These are phyloP conservation scores for Colinus virginianus DNA, from an alignment of 2,113 vertebrate species.

Conservation along the genomic window DNA sequence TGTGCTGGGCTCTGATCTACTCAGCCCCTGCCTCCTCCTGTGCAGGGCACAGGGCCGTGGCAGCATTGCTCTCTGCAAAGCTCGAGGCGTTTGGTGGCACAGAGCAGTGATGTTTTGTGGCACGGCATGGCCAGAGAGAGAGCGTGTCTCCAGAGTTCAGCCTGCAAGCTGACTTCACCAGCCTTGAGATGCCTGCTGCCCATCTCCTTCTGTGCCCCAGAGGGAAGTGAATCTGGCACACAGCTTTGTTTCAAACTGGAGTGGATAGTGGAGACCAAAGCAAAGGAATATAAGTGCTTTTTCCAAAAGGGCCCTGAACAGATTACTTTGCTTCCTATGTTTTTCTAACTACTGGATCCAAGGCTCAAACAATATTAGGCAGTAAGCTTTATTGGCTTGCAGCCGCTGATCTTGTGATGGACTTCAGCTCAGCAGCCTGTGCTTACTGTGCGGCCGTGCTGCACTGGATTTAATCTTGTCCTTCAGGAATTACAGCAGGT, in stretches of 20 bases:
- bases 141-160: not conserved
- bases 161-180: not conserved
- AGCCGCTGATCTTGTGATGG: not conserved
- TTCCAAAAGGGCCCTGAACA: not conserved
- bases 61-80: not conserved
- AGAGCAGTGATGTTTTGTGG: not conserved
- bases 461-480: not conserved
- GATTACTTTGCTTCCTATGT: constrained; percentile 10
- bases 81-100: not conserved
- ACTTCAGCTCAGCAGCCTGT: not conserved
- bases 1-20: not conserved
- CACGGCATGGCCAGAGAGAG: not conserved
- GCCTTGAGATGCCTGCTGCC: not conserved
- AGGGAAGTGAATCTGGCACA: not conserved
- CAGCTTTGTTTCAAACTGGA: not conserved
- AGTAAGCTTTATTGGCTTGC: not conserved
- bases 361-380: not conserved
- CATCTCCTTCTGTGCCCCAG: not conserved
- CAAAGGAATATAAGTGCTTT: not conserved
- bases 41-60: not conserved
- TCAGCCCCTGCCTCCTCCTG: not conserved
- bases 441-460: not conserved
- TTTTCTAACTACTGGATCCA: not conserved
- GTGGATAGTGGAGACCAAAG: not conserved
- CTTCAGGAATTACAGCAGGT: not conserved